Percentiles rank a stretch among this genome's conserved stretches.
These are phyloP conservation scores for Thamnophis elegans DNA, from an alignment of 2,797 vertebrate species.

Conservation along the genomic window DNA sequence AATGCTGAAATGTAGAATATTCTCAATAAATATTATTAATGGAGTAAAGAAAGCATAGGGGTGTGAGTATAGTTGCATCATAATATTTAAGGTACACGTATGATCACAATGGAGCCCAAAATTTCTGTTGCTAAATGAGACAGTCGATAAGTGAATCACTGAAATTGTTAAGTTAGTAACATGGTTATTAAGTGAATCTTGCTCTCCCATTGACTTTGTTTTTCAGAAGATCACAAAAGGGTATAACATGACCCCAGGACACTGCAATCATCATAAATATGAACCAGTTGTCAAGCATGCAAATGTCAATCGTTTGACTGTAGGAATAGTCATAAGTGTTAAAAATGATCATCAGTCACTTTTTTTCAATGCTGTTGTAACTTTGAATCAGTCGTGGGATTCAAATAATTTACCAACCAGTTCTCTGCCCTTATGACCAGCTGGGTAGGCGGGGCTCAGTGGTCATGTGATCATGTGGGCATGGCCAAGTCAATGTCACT, in stretches of 20 bases:
- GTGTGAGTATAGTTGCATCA: neutral
- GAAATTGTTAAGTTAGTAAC: no score
- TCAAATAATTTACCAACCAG: no score
- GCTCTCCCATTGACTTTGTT: no score
- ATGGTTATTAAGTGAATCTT: no score
- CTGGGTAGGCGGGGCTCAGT: no score
- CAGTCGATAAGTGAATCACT: neutral
- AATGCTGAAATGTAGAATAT: no score
- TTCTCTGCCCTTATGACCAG: no score
- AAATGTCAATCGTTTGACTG: neutral
- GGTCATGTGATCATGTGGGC: no score
- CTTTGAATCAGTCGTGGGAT: no score
- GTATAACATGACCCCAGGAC: no score
- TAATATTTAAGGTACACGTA: neutral
- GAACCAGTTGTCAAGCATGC: neutral
- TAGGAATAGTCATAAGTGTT: neutral
- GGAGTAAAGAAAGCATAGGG: neutral
- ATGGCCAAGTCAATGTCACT: no score
- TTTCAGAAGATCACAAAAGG: neutral
- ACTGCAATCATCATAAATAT: no score
- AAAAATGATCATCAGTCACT: neutral
- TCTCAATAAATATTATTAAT: neutral
- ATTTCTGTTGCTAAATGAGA: neutral
- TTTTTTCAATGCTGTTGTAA: neutral
- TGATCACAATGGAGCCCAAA: neutral